A percentile compares a stretch with the other conserved stretches of the same genome.
Evolutionary conservation across 2,797 vertebrate genomes (phyloP).

Genomic region (Eutrigla gurnardus): DNA sequence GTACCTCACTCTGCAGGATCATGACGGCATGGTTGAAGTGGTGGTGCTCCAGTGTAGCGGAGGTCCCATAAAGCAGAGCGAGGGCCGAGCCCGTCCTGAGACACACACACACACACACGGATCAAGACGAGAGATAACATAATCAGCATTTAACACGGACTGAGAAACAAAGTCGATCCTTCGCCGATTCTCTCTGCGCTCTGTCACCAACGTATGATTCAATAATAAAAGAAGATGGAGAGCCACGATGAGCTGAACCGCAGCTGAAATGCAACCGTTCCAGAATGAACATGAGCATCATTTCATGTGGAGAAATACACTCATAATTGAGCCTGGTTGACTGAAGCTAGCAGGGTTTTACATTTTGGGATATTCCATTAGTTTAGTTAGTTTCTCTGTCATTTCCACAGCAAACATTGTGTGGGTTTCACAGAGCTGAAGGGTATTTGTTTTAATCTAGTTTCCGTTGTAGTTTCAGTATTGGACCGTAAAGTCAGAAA

Average conservation of each 20-base stretch:
- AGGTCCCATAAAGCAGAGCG: slow-evolving; percentile 97
- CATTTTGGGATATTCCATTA: background rate
- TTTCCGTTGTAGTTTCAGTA: background rate
- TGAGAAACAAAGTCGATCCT: slow-evolving; percentile 46
- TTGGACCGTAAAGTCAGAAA: background rate
- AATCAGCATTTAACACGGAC: slow-evolving; percentile 53
- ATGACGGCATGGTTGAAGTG: slow-evolving; percentile 99
- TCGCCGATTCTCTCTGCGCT: slow-evolving; percentile 35
- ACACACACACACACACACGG: slow-evolving; percentile 51
- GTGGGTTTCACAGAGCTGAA: background rate
- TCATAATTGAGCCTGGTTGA: background rate
- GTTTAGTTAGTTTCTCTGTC: background rate
- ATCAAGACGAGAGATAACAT: slow-evolving; percentile 47
- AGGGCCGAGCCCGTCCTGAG: slow-evolving; percentile 96
- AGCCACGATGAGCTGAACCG: slow-evolving; percentile 41
- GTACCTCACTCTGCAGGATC: slow-evolving; percentile 99
- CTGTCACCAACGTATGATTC: slow-evolving; percentile 31
- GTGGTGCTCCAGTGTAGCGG: slow-evolving; percentile 97
- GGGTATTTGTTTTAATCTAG: background rate
- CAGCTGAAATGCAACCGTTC: slow-evolving; percentile 29
- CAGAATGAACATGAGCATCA: slow-evolving; percentile 24
- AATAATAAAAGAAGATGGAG: slow-evolving; percentile 52
- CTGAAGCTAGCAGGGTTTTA: background rate
- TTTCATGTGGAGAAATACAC: slow-evolving; percentile 20
- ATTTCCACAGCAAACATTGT: slow-evolving; percentile 7